A percentile compares a stretch with the other conserved stretches of the same genome.
Conservation (phyloP, 2,888 invertebrate species). For the Nomada ruficornis region DNA sequence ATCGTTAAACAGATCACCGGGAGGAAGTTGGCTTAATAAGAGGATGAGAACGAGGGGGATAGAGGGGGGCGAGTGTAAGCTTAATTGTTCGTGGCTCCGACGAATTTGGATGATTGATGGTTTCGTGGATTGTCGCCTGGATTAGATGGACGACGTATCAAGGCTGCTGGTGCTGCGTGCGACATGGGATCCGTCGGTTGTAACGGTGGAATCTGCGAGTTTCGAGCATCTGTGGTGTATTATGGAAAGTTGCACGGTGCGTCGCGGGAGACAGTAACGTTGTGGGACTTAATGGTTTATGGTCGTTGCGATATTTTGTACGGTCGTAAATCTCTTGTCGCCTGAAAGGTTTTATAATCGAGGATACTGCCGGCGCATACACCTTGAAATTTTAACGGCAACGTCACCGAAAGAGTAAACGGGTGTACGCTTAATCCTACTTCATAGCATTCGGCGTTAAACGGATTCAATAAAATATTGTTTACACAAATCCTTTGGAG, state of each 20-base stretch:
- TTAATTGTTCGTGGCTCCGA: conserved; percentile 42
- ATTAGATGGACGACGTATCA: conserved; percentile 46
- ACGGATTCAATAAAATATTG: neutral
- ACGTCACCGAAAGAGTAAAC: too few relatives aligned
- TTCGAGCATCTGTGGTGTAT: neutral
- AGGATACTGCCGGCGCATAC: too few relatives aligned
- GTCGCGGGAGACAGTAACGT: neutral
- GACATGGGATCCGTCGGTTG: neutral
- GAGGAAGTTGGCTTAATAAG: conserved; percentile 13
- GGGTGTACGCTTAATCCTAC: too few relatives aligned
- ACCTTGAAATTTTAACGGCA: too few relatives aligned
- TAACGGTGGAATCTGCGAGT: conserved; percentile 8
- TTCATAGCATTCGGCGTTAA: neutral
- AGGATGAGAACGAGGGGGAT: neutral
- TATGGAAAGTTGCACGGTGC: conserved; percentile 3
- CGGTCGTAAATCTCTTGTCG: too few relatives aligned
- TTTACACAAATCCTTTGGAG: neutral
- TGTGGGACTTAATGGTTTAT: too few relatives aligned
- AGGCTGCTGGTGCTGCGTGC: conserved; percentile 29
- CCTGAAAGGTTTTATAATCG: too few relatives aligned
- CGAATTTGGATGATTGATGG: conserved; percentile 52
- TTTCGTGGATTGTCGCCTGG: conserved; percentile 32
- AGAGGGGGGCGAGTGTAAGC: neutral
- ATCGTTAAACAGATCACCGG: conserved; percentile 2
- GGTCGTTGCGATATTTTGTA: too few relatives aligned